These are phyloP conservation scores for Clarias pachynema DNA, from an alignment of 2,797 vertebrate species.

Conservation along the genomic window DNA sequence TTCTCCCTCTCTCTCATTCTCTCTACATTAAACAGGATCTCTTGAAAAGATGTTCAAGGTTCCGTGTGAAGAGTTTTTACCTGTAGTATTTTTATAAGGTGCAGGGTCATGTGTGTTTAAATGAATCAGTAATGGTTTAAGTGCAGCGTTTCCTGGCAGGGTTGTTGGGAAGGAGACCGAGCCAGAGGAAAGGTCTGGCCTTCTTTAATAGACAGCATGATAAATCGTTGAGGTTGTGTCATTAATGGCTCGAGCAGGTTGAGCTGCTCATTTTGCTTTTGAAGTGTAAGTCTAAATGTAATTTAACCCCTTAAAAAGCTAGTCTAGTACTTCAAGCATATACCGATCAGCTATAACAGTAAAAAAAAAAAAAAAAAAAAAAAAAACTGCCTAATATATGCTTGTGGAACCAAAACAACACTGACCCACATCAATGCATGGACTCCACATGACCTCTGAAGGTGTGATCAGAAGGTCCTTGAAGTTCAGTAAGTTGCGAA, in stretches of 20 bases:
- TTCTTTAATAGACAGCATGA: conserved; percentile 9
- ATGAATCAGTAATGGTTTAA: conserved; percentile 27
- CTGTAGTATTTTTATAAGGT: conserved; percentile 2
- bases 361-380: too few species aligned
- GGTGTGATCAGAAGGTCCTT: too few species aligned
- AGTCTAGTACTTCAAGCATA: neutral
- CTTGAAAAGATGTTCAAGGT: neutral
- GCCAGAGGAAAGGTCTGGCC: conserved; percentile 14
- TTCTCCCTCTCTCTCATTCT: neutral
- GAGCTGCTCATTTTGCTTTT: neutral
- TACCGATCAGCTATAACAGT: too few species aligned
- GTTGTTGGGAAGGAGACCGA: neutral
- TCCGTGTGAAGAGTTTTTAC: neutral
- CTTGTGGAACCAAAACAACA: too few species aligned
- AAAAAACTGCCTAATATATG: neutral
- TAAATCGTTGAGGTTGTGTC: neutral
- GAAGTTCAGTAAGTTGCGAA: too few species aligned
- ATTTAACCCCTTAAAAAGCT: neutral
- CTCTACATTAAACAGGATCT: conserved; percentile 12
- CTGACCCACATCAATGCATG: too few species aligned
- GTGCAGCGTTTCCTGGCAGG: conserved; percentile 23
- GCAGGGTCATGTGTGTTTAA: conserved; percentile 30
- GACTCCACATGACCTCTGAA: too few species aligned
- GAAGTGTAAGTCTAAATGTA: neutral
- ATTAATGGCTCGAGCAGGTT: conserved; percentile 10